Evolutionary conservation across 2,797 vertebrate species (phyloP), one percentile per base, ranked within the genome.

Genomic region (Vespertilio murinus): DNA sequence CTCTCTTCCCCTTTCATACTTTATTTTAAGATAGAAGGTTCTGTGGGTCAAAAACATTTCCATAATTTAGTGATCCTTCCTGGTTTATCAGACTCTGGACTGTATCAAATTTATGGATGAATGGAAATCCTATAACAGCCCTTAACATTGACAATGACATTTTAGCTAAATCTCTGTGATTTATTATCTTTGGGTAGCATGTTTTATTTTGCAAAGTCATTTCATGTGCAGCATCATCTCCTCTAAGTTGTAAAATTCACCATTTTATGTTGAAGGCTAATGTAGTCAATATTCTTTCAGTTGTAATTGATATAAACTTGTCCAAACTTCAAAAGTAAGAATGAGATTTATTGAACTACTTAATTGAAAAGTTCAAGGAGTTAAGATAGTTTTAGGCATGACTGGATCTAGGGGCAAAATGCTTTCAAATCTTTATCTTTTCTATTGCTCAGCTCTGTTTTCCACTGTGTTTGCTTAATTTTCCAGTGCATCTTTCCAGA

Each of bases 311-410:
- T 47, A 64, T 45, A 81, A 93, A 94, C 23, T 40, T 94, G 13
- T 64, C 52, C n/a, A 84, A 73, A 75, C 33, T 80, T 25, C 8
- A 40, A 45, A 82, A 5, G 3, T 81, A 71, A 79, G 5, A 77
- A 52, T 81, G 67, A 22, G 47, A 86, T 75, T 73, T 75, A 83
- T 67, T 78, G 64, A 13, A 40, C 83, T 79, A 49, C 42, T 93
- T 92, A 90, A 70, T 49, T 80, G 83, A 70, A 94, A 93, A 95
- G 17, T 74, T 40, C 33, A n/a, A 42, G 33, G 35, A 25, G 18
- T 14, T 79, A 61, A 6, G 49, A 33, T 23, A 89, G 35, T 35
- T 86, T 81, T 18, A 30, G 59, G 8, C 8, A 28, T 77, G 70
- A 75, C n/a, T 70, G 69, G 17, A 75, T 59, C 35, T 35, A 83